Evolutionary conservation across 1,140 invertebrate species (phyloP).

Genomic region (Megalonaias nervosa): DNA sequence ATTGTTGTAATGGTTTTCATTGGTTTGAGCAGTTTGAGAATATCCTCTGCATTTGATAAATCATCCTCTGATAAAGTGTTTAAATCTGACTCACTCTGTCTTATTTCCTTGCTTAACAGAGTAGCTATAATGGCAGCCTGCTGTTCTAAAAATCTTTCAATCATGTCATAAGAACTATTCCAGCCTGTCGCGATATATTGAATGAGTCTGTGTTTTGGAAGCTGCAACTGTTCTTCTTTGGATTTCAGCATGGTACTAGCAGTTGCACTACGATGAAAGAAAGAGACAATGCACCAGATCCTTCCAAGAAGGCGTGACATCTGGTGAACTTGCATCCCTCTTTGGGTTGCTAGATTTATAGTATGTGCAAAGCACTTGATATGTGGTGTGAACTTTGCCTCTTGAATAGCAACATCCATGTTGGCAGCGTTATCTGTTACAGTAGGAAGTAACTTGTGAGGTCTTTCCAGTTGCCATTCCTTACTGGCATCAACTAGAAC

Average conservation of each 20-base stretch:
- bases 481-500: no score
- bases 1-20: no score
- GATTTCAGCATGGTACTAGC: slow-evolving; percentile 24
- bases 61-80: no score
- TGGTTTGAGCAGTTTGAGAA: no score
- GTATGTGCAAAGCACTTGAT: slow-evolving; percentile 38
- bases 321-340: slow-evolving; percentile 20
- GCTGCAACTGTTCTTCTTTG: slow-evolving; percentile 33
- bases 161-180: slow-evolving; percentile 53
- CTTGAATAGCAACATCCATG: slow-evolving; percentile 8
- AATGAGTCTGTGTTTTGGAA: slow-evolving; percentile 43
- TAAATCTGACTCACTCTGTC: no score
- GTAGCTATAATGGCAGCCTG: slow-evolving; percentile 25
- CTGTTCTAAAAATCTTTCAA: slow-evolving; percentile 40
- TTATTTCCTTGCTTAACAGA: not conserved
- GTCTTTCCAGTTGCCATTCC: no score
- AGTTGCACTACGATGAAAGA: slow-evolving; percentile 33
- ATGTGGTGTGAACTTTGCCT: slow-evolving; percentile 19
- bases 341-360: not conserved
- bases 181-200: slow-evolving; percentile 51
- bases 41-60: no score
- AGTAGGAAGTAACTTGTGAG: slow-evolving; percentile 17
- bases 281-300: slow-evolving; percentile 15
- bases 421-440: slow-evolving; percentile 21
- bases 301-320: not conserved